Evolutionary conservation across 2,888 invertebrate species (phyloP), one percentile per base, ranked within the genome.

Genomic region (Macrosoma leucophasiata): DNA sequence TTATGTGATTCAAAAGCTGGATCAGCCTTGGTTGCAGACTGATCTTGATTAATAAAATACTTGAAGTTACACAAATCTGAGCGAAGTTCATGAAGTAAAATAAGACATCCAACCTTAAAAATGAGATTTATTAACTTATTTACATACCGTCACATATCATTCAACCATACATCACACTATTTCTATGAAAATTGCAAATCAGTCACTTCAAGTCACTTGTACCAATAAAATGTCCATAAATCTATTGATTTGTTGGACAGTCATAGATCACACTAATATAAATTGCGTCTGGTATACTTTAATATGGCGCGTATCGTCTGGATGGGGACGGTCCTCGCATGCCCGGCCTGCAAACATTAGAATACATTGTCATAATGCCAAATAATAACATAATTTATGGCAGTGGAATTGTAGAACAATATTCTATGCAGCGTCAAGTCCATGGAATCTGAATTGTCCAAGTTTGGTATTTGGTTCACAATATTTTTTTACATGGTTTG

Each of bases 281-380:
- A 29, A 29, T 29, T 33, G 33, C 26, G 30, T 34, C 29, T 19
- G 9, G 11, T 12, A n/a, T 10, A 13, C 22, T 23, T 56, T 86
- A 94, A 85, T 94, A 94, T 50, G 94, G 94, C 71, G 94, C 93
- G 81, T 93, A 94, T 79, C 94, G 89, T 77, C 93, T 89, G 52
- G 93, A 90, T 41, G 94, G 93, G 39, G 93, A 93, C 24, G 92
- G 91, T 60, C 93, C 93, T 55, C 94, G 89, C 87, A 92, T 89
- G 43, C 90, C 89, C 48, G 90, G 90, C 81, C 91, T 91, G 87
- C 2, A 38, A 45, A 24, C 7, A 33, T 10, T 18, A 24, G 7
- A 26, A 26, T 20, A 12, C 2, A 10, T 4, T n/a, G 28, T 5
- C 3, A 7, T 3, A 11, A 19, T 17, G 6, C 3, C 13, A 11